phyloP scores from a whole-genome alignment of 2,888 invertebrate species.

The Drosophila mimica region DNA sequence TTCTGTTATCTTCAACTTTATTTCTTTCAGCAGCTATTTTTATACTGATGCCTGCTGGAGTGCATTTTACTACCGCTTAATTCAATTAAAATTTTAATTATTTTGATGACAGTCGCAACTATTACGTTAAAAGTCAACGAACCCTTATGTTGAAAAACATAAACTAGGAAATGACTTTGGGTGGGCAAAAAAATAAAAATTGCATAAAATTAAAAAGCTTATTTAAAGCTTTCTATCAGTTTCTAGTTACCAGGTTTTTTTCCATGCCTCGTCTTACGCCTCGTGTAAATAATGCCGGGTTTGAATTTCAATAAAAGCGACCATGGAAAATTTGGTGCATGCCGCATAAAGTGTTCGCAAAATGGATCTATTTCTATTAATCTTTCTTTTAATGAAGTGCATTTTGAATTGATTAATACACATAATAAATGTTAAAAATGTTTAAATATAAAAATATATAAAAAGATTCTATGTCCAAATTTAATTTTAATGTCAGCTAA shows the following conservation, averaged over 20 bases:
- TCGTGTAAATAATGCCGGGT: not conserved
- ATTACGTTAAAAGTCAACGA: conserved; percentile 48
- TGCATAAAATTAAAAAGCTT: not conserved
- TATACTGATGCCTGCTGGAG: not conserved
- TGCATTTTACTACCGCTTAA: conserved; percentile 33
- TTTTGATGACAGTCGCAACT: conserved; percentile 54
- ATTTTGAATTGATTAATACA: not conserved
- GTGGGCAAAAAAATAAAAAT: not conserved
- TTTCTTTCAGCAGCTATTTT: not conserved
- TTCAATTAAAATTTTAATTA: conserved; percentile 65
- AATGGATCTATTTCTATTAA: not conserved
- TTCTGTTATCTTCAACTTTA: not conserved
- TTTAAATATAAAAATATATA: not conserved
- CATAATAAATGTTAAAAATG: not conserved
- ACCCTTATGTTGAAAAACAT: conserved; percentile 19
- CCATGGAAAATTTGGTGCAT: not conserved
- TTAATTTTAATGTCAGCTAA: not conserved
- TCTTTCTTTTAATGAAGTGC: not conserved
- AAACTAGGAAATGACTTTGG: conserved; percentile 15
- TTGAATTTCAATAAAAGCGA: conserved; percentile 2
- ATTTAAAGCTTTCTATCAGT: conserved; percentile 1
- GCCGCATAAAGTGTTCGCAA: not conserved
- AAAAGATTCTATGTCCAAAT: not conserved
- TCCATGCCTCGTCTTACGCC: not conserved
- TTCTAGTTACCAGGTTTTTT: conserved; percentile 2